phyloP scores from a whole-genome alignment of 1,140 invertebrate species.

The Paramacrobiotus metropolitanus region DNA sequence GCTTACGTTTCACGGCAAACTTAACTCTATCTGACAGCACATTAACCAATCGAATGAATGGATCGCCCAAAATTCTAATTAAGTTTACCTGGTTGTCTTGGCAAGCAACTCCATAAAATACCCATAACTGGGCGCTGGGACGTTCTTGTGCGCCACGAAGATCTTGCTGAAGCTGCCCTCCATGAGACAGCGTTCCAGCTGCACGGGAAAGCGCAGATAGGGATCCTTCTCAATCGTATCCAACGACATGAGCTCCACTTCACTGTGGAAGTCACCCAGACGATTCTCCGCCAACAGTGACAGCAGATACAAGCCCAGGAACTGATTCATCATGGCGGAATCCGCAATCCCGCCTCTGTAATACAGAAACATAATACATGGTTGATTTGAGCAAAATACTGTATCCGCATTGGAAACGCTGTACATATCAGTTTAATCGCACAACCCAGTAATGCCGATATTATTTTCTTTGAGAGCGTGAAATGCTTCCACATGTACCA shows the following conservation, averaged over 20 bases:
- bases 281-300: constrained; percentile 86
- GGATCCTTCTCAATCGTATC: constrained; percentile 76
- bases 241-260: constrained; percentile 74
- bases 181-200: constrained; percentile 94
- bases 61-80: no score
- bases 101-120: constrained; percentile 91
- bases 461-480: no score
- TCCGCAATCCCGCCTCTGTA: constrained; percentile 51
- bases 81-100: constrained; percentile 74
- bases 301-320: constrained; percentile 78
- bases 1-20: no score
- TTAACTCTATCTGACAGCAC: no score
- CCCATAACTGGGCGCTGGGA: constrained; percentile 83
- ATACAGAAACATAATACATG: constrained; percentile 10
- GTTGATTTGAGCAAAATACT: neutral
- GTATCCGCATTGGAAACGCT: neutral
- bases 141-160: constrained; percentile 65
- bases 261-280: constrained; percentile 96
- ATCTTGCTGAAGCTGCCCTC: constrained; percentile 98
- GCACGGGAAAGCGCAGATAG: constrained; percentile 80
- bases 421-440: neutral
- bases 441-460: neutral
- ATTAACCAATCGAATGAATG: no score
- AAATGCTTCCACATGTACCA: no score
- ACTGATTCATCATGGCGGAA: constrained; percentile 79